Conservation (phyloP, 2,797 vertebrate species). For the Falco concolor region DNA sequence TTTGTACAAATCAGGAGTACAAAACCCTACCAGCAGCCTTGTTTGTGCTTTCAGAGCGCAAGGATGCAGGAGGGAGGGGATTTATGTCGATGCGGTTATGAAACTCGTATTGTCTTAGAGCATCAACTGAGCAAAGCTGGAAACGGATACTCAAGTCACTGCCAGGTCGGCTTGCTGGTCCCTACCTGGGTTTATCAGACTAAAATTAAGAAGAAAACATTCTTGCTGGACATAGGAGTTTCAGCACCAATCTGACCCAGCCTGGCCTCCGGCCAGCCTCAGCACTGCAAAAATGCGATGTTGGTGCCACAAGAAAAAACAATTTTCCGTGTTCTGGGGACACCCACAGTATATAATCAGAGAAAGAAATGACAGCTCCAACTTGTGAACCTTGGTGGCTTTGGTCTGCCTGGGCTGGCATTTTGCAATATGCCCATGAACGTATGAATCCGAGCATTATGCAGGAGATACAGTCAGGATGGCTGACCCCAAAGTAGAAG, state of each 20-base stretch:
- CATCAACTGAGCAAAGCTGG: neutral
- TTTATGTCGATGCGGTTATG: accelerated
- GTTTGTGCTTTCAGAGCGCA: accelerated
- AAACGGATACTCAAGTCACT: neutral
- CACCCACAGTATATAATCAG: accelerated
- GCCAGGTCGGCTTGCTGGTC: neutral
- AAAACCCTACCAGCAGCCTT: neutral
- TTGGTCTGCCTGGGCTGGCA: neutral
- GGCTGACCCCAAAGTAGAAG: neutral
- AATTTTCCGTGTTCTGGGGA: neutral
- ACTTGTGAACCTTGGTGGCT: neutral
- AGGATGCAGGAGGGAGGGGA: neutral
- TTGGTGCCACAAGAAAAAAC: too few species aligned
- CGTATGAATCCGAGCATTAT: neutral
- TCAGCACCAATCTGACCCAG: neutral
- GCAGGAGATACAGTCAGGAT: neutral
- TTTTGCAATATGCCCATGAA: neutral
- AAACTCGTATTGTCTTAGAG: neutral
- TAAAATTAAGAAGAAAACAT: neutral
- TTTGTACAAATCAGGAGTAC: conserved; percentile 11
- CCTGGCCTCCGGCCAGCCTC: neutral
- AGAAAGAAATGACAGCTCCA: neutral
- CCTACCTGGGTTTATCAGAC: neutral
- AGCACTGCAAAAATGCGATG: neutral
- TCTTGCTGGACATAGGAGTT: neutral